Percentiles rank a stretch among this genome's conserved stretches.
These are phyloP conservation scores for Drosophila setifemur DNA, from an alignment of 1,140 invertebrate species.

Conservation along the genomic window DNA sequence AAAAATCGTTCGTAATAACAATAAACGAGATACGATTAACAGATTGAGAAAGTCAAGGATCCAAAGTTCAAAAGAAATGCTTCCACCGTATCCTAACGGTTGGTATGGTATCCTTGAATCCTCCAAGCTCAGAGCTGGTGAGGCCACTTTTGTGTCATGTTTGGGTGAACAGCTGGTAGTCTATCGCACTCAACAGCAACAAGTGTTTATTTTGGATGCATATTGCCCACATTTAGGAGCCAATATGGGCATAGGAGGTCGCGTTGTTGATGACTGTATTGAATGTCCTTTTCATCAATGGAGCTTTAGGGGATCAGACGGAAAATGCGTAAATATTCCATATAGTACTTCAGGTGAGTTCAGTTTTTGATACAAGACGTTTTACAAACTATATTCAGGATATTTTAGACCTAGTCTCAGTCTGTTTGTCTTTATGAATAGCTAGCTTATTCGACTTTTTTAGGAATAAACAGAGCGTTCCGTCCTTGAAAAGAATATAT, in stretches of 20 bases:
- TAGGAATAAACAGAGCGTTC: no score
- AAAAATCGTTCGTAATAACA: neutral
- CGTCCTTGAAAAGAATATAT: no score
- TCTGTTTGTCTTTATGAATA: no score
- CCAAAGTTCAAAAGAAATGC: conserved; percentile 84
- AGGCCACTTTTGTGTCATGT: conserved; percentile 86
- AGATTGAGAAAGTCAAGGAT: conserved; percentile 46
- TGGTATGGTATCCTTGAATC: conserved; percentile 93
- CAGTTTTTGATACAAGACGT: neutral
- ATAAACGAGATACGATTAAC: conserved; percentile 53
- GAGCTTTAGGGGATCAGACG: conserved; percentile 89
- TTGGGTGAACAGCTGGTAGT: conserved; percentile 91
- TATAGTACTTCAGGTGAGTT: conserved; percentile 82
- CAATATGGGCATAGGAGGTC: conserved; percentile 90
- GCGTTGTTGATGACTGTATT: conserved; percentile 89
- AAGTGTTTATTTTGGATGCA: conserved; percentile 89
- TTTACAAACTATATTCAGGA: no score
- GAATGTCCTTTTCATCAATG: conserved; percentile 96
- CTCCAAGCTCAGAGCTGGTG: conserved; percentile 84
- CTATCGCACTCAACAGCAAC: conserved; percentile 86
- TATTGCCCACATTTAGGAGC: conserved; percentile 96
- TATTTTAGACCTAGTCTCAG: no score
- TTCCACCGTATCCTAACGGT: conserved; percentile 94
- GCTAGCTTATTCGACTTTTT: no score
- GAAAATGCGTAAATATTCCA: conserved; percentile 88